A percentile compares a stretch with the other conserved stretches of the same genome.
Conservation (phyloP, 1,140 invertebrate species). For the Steinernema feltiae region DNA sequence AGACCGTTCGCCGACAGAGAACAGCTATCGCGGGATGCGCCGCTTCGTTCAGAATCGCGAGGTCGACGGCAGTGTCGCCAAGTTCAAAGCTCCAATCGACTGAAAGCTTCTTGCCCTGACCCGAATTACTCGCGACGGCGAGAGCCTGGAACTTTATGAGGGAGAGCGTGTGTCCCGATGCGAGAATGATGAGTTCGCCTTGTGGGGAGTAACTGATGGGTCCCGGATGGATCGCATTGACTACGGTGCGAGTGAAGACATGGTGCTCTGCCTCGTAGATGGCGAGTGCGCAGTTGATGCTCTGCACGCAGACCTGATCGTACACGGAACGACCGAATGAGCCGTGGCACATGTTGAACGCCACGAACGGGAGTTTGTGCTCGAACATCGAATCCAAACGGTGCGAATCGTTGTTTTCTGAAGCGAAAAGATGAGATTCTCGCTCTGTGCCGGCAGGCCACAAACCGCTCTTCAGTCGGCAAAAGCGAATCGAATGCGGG, state of each 20-base stretch:
- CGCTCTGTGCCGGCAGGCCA: too few species aligned
- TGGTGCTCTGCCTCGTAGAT: constrained; percentile 8
- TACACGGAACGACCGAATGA: not conserved
- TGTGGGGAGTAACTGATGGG: not conserved
- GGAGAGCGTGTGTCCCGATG: constrained; percentile 5
- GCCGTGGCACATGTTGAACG: constrained; percentile 5
- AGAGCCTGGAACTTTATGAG: constrained; percentile 6
- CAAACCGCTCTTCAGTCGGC: not conserved
- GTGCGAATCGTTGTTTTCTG: constrained; percentile 3
- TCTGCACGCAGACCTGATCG: constrained; percentile 3
- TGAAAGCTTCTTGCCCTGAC: not conserved
- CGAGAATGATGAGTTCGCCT: not conserved
- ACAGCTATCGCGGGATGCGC: not conserved
- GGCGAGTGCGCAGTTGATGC: not conserved
- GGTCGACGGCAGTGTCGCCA: not conserved
- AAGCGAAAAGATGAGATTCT: not conserved
- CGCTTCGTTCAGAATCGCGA: not conserved
- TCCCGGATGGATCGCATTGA: not conserved
- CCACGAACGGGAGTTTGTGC: not conserved
- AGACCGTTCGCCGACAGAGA: not conserved
- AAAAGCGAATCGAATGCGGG: not conserved
- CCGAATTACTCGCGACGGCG: not conserved
- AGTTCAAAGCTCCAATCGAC: constrained; percentile 1
- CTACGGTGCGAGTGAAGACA: not conserved
- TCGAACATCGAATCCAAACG: constrained; percentile 2